Evolutionary conservation across 2,797 vertebrate genomes (phyloP), one percentile per base, ranked within the genome.

Genomic region (Neosilurus mollespiculum): DNA sequence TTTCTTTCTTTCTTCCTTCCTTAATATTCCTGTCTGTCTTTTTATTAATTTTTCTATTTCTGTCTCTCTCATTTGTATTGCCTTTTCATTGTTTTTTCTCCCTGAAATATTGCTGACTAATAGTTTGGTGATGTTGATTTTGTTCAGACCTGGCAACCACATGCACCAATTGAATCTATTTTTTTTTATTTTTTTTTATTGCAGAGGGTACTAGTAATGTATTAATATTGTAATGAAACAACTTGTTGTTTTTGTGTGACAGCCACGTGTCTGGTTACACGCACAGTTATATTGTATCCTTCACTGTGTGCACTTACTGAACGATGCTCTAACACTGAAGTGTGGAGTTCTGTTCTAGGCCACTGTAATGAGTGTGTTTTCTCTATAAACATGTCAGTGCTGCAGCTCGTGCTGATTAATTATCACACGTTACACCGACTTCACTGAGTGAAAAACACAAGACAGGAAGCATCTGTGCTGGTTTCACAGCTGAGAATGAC

Each of bases 371-470:
- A 49, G 69, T 5, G 43, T n/a, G 43, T 11, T 12, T 53, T 72
- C 70, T 24, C 30, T 43, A 14, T 37, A 43, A 62, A 43, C 34
- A n/a, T 56, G 56, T 78, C 22, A 22, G 56, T 12, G 58, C 78
- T 37, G 64, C 51, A 20, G 64, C 26, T 69, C 1, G 14, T 16
- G 20, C 78, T 58, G 51, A 80, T 67, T 67, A 37, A 69, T 58
- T 34, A 80, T 56, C 51, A 26, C 65, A 56, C 20, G 12, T 69
- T 15, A 66, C 18, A 58, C 8, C 9, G 18, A 30, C 64, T 80
- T 53, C 43, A 67, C 12, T 37, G 65, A 80, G 26, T 64, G 53
- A 56, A 37, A 58, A 80, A 69, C 65, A 80, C 26, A 24, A 69
- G 51, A 54, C 65, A 12, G 2, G 64, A 20, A 80, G 64, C 78